phyloP scores from a whole-genome alignment of 2,888 invertebrate species.

The Pseudeuparius sepicola region DNA sequence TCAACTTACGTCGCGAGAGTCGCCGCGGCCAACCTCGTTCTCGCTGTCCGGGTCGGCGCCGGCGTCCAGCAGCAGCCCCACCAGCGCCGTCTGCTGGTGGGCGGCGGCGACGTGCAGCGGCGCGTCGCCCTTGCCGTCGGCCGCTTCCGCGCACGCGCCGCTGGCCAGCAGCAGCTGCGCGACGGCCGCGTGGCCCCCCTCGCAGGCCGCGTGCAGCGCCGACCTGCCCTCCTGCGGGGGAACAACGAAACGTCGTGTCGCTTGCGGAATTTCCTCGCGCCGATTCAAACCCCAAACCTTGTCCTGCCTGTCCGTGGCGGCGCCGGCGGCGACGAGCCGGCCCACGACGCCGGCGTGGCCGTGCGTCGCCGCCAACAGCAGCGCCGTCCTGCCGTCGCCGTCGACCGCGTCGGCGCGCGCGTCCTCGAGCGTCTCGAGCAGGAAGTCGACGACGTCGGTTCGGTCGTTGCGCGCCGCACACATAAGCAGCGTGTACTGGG shows the following conservation, averaged over 20 bases:
- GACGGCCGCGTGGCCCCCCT: constrained; percentile 53
- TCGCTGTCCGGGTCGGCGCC: constrained; percentile 54
- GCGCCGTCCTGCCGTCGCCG: constrained; percentile 59
- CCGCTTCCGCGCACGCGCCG: constrained; percentile 57
- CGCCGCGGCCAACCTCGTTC: no score
- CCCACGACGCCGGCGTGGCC: constrained; percentile 59
- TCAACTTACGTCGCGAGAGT: no score
- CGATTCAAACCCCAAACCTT: no score
- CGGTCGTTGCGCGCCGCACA: constrained; percentile 66
- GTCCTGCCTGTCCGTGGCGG: constrained; percentile 56
- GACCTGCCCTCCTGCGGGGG: constrained; percentile 47
- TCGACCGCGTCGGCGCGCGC: constrained; percentile 50
- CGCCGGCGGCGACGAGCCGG: constrained; percentile 56
- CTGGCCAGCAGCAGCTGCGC: constrained; percentile 46
- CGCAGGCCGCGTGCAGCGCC: constrained; percentile 61
- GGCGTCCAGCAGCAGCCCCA: constrained; percentile 56
- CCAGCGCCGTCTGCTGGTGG: constrained; percentile 62
- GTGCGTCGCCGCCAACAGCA: constrained; percentile 65
- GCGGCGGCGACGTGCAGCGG: constrained; percentile 69
- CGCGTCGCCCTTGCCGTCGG: constrained; percentile 61
- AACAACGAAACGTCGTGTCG: no score
- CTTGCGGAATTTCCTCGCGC: no score
- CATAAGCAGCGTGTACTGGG: constrained; percentile 62
- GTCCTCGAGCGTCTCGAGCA: constrained; percentile 54
- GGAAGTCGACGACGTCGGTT: constrained; percentile 52